phyloP scores from a whole-genome alignment of 2,888 invertebrate species.

The Rhorus exstirpatorius region DNA sequence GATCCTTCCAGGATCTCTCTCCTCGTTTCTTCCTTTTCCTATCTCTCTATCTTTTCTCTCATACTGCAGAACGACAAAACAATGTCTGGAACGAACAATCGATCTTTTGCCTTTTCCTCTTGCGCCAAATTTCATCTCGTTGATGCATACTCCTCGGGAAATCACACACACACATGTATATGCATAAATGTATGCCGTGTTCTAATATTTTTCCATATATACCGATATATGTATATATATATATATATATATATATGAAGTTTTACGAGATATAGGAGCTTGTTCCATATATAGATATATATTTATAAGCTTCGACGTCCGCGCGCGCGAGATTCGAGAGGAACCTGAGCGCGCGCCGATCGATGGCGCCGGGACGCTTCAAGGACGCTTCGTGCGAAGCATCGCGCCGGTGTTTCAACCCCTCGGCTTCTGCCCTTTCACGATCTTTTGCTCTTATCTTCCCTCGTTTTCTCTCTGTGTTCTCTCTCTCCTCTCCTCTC shows the following conservation, averaged over 20 bases:
- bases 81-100: conserved; percentile 49
- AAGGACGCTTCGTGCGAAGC: conserved; percentile 66
- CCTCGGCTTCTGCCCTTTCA: conserved; percentile 20
- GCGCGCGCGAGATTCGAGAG: conserved; percentile 60
- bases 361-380: conserved; percentile 69
- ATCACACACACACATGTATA: conserved; percentile 5
- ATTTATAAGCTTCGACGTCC: conserved; percentile 58
- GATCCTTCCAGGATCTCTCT: conserved; percentile 69
- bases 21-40: conserved; percentile 37
- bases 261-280: conserved; percentile 19
- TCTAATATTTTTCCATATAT: no score
- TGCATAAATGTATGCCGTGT: background rate
- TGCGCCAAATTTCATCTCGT: conserved; percentile 48
- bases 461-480: conserved; percentile 1
- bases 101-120: conserved; percentile 52
- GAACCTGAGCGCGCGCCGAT: conserved; percentile 66
- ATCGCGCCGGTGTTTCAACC: conserved; percentile 55
- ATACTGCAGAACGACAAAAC: conserved; percentile 38
- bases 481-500: conserved; percentile 19
- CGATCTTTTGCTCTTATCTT: conserved; percentile 55
- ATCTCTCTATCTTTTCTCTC: conserved; percentile 15
- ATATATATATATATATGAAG: background rate
- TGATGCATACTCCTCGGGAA: conserved; percentile 19
- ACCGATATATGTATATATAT: background rate
- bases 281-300: no score